These are phyloP conservation scores for Trichoplusia ni DNA, from an alignment of 1,140 invertebrate species.

Conservation along the genomic window DNA sequence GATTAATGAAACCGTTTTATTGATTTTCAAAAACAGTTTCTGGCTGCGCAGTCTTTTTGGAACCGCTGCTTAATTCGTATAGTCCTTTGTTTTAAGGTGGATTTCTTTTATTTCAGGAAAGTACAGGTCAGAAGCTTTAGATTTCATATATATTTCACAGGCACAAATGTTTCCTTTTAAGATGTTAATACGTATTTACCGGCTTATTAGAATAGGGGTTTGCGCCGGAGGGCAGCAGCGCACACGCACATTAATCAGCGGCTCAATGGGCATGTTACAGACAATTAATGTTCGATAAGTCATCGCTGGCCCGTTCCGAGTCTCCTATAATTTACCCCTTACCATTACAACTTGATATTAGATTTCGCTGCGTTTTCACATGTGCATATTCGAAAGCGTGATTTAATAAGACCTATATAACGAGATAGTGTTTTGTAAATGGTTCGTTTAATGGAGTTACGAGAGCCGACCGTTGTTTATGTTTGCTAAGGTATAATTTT, in stretches of 20 bases:
- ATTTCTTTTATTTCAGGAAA: not conserved
- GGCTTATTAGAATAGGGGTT: conserved; percentile 25
- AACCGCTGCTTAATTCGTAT: too few relatives aligned
- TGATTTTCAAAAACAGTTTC: too few relatives aligned
- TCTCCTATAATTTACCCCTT: conserved; percentile 36
- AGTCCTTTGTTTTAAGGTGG: not conserved
- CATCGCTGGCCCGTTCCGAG: conserved; percentile 26
- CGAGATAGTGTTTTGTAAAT: conserved; percentile 5
- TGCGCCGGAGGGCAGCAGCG: conserved; percentile 21
- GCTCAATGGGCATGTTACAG: conserved; percentile 47
- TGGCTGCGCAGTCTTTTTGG: too few relatives aligned
- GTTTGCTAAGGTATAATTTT: not conserved
- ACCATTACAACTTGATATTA: conserved; percentile 13
- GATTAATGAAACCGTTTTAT: too few relatives aligned
- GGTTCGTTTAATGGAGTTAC: too few relatives aligned
- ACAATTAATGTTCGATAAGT: conserved; percentile 50
- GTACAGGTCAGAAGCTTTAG: too few relatives aligned
- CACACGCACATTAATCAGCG: conserved; percentile 45
- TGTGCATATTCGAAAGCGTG: conserved; percentile 18
- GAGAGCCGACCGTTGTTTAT: conserved; percentile 1
- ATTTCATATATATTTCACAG: too few relatives aligned
- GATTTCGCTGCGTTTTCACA: conserved; percentile 23
- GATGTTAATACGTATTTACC: too few relatives aligned
- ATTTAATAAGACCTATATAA: conserved; percentile 24
- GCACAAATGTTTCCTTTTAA: too few relatives aligned